Evolutionary conservation across 1,140 invertebrate species (phyloP).

Genomic region (Nymphalis io): DNA sequence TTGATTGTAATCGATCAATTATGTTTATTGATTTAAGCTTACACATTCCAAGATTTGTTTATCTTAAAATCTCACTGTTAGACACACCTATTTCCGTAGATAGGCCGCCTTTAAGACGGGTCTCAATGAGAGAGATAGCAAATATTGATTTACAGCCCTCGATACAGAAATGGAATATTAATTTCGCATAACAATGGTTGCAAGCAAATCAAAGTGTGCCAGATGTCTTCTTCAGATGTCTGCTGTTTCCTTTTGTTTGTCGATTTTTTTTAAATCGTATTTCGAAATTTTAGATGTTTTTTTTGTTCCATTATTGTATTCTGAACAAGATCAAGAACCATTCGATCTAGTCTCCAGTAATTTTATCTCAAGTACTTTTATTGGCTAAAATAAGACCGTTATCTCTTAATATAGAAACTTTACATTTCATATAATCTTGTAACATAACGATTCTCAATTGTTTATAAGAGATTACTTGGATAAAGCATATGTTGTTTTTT

Average conservation of each 20-base stretch:
- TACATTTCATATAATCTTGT: too few species aligned
- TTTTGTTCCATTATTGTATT: neutral
- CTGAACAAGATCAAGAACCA: too few species aligned
- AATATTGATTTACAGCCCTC: slow-evolving; percentile 76
- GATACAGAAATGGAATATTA: slow-evolving; percentile 79
- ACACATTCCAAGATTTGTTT: neutral
- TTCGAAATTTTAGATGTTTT: slow-evolving; percentile 16
- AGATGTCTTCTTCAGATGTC: slow-evolving; percentile 72
- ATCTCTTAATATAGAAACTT: too few species aligned
- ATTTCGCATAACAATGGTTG: slow-evolving; percentile 76
- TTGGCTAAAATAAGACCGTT: too few species aligned
- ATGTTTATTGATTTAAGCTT: neutral
- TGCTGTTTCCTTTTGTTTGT: slow-evolving; percentile 54
- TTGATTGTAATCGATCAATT: too few species aligned
- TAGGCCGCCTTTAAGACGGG: slow-evolving; percentile 50
- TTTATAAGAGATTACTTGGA: too few species aligned
- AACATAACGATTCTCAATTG: too few species aligned
- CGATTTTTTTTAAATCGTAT: slow-evolving; percentile 33
- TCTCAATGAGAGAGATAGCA: slow-evolving; percentile 55
- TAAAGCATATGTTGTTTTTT: too few species aligned
- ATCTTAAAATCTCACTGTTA: slow-evolving; percentile 10
- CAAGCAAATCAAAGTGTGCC: slow-evolving; percentile 78
- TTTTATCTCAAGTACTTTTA: too few species aligned
- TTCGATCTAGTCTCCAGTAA: too few species aligned
- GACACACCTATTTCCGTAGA: slow-evolving; percentile 35